These are phyloP conservation scores for Gobius niger DNA, from an alignment of 2,113 vertebrate genomes.

Conservation along the genomic window DNA sequence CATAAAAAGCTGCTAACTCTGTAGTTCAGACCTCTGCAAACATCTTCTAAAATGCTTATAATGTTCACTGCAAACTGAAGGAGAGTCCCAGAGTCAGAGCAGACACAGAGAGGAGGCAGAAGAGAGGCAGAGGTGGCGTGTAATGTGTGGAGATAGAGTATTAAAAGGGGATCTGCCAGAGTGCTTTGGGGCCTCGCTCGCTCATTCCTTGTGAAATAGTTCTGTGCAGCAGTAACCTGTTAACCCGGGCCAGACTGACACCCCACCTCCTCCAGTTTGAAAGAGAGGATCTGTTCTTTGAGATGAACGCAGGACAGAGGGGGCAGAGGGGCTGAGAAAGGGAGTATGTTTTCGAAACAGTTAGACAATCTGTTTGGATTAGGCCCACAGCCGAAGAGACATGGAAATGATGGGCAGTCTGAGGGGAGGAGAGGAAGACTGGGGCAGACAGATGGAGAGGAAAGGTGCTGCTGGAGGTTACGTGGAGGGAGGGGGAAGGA, in stretches of 20 bases:
- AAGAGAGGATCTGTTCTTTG: constrained; percentile 65
- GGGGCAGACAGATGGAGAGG: constrained; percentile 62
- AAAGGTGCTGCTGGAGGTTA: constrained; percentile 53
- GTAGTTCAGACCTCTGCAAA: too few species aligned
- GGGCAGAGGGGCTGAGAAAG: constrained; percentile 44
- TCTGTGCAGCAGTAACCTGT: constrained; percentile 62
- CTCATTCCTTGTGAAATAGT: constrained; percentile 56
- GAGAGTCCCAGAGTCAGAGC: not conserved
- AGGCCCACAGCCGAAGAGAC: constrained; percentile 66
- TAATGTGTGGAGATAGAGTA: constrained; percentile 54
- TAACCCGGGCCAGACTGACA: constrained; percentile 67
- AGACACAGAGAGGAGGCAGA: constrained; percentile 8
- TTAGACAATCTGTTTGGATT: constrained; percentile 76
- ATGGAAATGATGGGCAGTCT: constrained; percentile 62
- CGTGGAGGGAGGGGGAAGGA: constrained; percentile 44
- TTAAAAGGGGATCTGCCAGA: constrained; percentile 71
- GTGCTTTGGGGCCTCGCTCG: constrained; percentile 52
- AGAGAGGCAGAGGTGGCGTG: constrained; percentile 32
- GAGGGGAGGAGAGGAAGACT: constrained; percentile 62
- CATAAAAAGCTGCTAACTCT: too few species aligned
- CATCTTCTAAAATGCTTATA: too few species aligned
- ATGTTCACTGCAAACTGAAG: not conserved
- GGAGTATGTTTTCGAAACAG: constrained; percentile 74
- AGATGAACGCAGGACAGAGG: constrained; percentile 53
- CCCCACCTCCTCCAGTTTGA: constrained; percentile 63